Evolutionary conservation across 2,113 vertebrate genomes (phyloP).

Genomic region (Struthio camelus): DNA sequence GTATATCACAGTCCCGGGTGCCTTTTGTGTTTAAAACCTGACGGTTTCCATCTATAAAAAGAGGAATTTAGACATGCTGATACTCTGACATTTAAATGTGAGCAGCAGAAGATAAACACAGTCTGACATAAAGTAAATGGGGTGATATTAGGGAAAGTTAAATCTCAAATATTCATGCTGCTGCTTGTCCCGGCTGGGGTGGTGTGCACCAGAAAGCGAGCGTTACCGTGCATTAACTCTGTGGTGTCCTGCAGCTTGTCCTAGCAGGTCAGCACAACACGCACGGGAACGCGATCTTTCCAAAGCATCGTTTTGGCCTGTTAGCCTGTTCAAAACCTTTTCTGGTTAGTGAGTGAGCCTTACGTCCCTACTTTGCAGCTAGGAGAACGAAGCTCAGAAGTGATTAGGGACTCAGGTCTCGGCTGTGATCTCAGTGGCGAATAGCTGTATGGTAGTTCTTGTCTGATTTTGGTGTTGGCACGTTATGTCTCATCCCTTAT

Average conservation of each 20-base stretch:
- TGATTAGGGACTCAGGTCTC: not conserved
- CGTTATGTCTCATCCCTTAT: not conserved
- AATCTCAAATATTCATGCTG: not conserved
- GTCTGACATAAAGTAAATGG: constrained; percentile 23
- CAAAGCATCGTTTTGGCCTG: not conserved
- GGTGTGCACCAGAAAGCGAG: not conserved
- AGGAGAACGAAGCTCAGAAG: not conserved
- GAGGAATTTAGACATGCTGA: constrained; percentile 52
- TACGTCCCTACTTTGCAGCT: not conserved
- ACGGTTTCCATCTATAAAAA: constrained; percentile 41
- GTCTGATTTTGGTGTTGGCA: not conserved
- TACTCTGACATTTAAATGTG: constrained; percentile 60
- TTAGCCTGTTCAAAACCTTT: not conserved
- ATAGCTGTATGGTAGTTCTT: not conserved
- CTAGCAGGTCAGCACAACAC: not conserved
- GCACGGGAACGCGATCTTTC: accelerated
- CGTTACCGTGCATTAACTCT: not conserved
- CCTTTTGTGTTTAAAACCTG: constrained; percentile 46
- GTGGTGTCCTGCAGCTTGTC: not conserved
- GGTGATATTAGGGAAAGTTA: constrained; percentile 28
- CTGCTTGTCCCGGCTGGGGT: not conserved
- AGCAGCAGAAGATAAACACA: constrained; percentile 46
- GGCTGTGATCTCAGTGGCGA: not conserved
- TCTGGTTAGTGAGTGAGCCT: not conserved
- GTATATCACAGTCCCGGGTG: constrained; percentile 33